Conservation (phyloP, 2,888 invertebrate species). For the Agriopis aurantiaria region DNA sequence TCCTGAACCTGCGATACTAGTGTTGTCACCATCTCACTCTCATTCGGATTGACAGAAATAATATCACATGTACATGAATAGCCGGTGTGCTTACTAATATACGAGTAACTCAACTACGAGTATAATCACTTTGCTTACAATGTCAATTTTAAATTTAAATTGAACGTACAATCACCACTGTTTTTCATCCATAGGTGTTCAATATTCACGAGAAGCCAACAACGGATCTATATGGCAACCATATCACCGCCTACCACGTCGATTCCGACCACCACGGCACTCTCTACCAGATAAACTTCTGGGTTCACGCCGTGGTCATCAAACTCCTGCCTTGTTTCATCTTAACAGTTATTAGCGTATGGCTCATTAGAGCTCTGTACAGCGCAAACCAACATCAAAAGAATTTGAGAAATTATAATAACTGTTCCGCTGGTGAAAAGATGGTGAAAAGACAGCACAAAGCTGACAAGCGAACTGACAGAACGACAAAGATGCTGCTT, state of each 20-base stretch:
- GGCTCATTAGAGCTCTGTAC: slow-evolving; percentile 90
- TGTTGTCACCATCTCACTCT: no score
- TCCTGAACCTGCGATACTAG: no score
- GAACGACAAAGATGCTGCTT: slow-evolving; percentile 95
- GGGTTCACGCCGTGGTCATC: slow-evolving; percentile 93
- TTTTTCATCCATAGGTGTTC: slow-evolving; percentile 69
- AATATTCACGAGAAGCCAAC: slow-evolving; percentile 81
- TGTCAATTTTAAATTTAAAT: slow-evolving; percentile 57
- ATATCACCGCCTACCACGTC: slow-evolving; percentile 74
- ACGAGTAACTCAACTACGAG: no score
- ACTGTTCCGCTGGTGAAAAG: slow-evolving; percentile 82
- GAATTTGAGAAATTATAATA: slow-evolving; percentile 88
- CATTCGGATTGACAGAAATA: no score
- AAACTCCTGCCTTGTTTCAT: slow-evolving; percentile 93
- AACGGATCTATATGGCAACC: slow-evolving; percentile 73
- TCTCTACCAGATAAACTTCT: slow-evolving; percentile 90
- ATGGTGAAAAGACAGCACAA: slow-evolving; percentile 83
- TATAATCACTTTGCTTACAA: slow-evolving; percentile 51
- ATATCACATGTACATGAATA: no score
- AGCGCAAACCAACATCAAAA: slow-evolving; percentile 92
- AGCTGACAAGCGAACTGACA: slow-evolving; percentile 91
- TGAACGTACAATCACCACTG: slow-evolving; percentile 6
- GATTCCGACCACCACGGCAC: slow-evolving; percentile 87
- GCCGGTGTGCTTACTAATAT: no score
- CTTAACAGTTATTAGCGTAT: slow-evolving; percentile 90